Evolutionary conservation across 2,888 invertebrate species (phyloP).

Genomic region (Pegoplata infirma): DNA sequence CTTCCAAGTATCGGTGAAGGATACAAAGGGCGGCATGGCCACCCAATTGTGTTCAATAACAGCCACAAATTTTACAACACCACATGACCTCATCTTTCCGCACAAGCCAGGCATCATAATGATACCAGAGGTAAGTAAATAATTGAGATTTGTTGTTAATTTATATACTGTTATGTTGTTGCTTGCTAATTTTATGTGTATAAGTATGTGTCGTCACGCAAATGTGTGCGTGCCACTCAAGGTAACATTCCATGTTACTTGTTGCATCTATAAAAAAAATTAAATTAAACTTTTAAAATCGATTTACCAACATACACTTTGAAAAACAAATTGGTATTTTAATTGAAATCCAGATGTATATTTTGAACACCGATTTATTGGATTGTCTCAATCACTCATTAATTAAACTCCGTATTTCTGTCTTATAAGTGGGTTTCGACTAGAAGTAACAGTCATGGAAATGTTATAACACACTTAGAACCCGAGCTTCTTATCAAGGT

Average conservation of each 20-base stretch:
- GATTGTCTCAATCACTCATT: too few species aligned
- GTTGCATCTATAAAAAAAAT: background rate
- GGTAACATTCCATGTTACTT: conserved; percentile 4
- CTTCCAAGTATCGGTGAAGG: conserved; percentile 85
- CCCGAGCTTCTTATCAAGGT: too few species aligned
- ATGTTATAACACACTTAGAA: too few species aligned
- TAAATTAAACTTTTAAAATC: background rate
- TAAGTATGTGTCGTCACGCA: background rate
- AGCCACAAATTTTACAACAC: conserved; percentile 90
- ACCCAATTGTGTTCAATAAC: conserved; percentile 88
- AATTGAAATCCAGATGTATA: too few species aligned
- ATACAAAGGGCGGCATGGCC: conserved; percentile 87
- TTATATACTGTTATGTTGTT: conserved; percentile 4
- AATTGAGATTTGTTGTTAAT: background rate
- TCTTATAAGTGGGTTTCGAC: too few species aligned
- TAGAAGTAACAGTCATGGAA: too few species aligned
- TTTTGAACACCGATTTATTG: too few species aligned
- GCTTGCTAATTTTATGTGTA: background rate
- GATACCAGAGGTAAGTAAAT: conserved; percentile 84
- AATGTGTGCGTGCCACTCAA: background rate
- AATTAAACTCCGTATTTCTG: too few species aligned
- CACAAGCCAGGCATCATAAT: conserved; percentile 87
- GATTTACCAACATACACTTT: background rate
- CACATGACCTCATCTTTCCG: conserved; percentile 89
- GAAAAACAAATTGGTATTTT: background rate